Conservation (phyloP, 2,797 vertebrate species). For the Gymnoscopelus braueri region DNA sequence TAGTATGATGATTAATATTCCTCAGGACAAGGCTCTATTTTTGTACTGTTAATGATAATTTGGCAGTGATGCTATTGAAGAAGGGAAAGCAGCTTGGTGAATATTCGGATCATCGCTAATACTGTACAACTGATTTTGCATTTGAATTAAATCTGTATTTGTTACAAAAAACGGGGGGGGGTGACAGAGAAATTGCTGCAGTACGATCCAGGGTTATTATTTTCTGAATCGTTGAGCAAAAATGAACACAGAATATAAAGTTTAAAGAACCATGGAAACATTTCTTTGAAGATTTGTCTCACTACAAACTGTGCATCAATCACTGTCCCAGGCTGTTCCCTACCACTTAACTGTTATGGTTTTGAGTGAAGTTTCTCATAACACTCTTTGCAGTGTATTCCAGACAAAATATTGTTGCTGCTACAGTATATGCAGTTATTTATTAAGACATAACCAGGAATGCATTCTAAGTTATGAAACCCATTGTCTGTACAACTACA, state of each 20-base stretch:
- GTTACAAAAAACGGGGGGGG: too few species aligned
- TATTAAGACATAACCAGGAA: not conserved
- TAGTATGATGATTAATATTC: not conserved
- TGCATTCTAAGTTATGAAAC: not conserved
- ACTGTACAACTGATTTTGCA: not conserved
- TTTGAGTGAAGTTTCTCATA: slow-evolving; percentile 30
- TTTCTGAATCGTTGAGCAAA: slow-evolving; percentile 59
- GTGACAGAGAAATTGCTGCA: slow-evolving; percentile 11
- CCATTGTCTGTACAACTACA: slow-evolving; percentile 8
- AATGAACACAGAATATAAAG: slow-evolving; percentile 49
- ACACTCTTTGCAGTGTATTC: slow-evolving; percentile 3
- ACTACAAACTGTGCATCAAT: slow-evolving; percentile 33
- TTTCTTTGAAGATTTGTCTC: slow-evolving; percentile 22
- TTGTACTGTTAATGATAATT: slow-evolving; percentile 8
- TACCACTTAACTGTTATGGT: slow-evolving; percentile 36
- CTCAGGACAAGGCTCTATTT: slow-evolving; percentile 4
- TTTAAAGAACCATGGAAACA: slow-evolving; percentile 42
- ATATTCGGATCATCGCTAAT: slow-evolving; percentile 19
- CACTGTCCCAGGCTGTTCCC: slow-evolving; percentile 35
- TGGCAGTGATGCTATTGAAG: not conserved
- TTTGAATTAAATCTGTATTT: too few species aligned
- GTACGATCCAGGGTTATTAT: slow-evolving; percentile 43
- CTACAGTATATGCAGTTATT: not conserved
- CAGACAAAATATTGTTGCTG: not conserved
- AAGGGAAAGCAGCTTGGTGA: slow-evolving; percentile 14